Evolutionary conservation across 92 coral and sea anemone species (phyloP), one percentile per base, ranked within the genome.

Genomic region (Zoanthus sansibaricus): DNA sequence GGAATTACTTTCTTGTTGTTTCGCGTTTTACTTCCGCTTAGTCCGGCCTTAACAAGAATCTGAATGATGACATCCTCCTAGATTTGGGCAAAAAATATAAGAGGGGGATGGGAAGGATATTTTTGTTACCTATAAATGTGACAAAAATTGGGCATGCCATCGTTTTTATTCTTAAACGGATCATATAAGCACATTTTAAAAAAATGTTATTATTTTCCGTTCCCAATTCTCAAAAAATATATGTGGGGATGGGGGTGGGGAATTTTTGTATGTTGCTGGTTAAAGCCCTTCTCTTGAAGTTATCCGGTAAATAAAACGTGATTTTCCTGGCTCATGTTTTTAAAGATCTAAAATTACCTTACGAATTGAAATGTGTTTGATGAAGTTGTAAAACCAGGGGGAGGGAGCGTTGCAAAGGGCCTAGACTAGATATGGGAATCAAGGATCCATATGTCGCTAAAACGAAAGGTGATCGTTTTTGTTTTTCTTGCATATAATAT

Each of bases 351-450:
- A 69, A 69, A 69, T 69, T 69, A 69, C 73, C 73, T 69, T 69
- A 69, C 0, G 73, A 69, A 69, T 69, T 30, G 73, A 69, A 69
- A 69, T 69, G 46, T 69, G 46, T 69, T 69, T 69, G 73, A 69
- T 69, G 44, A 69, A 42, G 4, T 69, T 69, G 21, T 69, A 69
- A 69, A 69, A 69, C 73, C 37, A 69, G 73, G 73, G 73, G 73
- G 73, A 69, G 47, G 73, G 73, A 69, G 73, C 47, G 73, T 69
- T 69, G 73, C 73, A 69, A 69, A 69, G 73, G 73, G 73, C 73
- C 73, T 69, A 69, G 73, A 69, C 73, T 69, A 69, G 73, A 69
- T 69, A 69, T 69, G 73, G 13, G 73, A 69, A 69, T 69, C 73
- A 69, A 69, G 73, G 73, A 69, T 69, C 73, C 73, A 69, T 32